Evolutionary conservation across 1,140 invertebrate genomes (phyloP).

Genomic region (Calosoma granatense): DNA sequence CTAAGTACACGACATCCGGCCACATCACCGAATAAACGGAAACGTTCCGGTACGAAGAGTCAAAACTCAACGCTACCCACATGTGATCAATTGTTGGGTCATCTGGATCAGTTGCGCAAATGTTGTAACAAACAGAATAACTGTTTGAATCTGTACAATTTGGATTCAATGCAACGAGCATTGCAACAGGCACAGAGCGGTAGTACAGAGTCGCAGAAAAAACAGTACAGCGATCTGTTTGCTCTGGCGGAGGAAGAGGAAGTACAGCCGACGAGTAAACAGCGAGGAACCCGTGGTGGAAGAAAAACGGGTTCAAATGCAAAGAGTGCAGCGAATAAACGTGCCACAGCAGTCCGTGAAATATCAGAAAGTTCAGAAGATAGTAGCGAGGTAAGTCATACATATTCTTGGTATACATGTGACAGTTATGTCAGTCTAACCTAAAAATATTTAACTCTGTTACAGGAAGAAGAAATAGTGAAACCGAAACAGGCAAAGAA

Average conservation of each 20-base stretch:
- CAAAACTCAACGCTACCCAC: slow-evolving; percentile 42
- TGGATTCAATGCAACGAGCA: slow-evolving; percentile 82
- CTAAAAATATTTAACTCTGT: slow-evolving; percentile 20
- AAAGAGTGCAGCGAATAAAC: slow-evolving; percentile 38
- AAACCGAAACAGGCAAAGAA: slow-evolving; percentile 78
- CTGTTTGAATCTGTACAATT: slow-evolving; percentile 55
- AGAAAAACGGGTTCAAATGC: slow-evolving; percentile 45
- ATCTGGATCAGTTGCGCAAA: slow-evolving; percentile 82
- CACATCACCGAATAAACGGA: slow-evolving; percentile 82
- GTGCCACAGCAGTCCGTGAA: slow-evolving; percentile 42
- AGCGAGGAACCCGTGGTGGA: slow-evolving; percentile 41
- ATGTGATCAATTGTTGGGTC: slow-evolving; percentile 75
- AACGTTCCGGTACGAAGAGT: slow-evolving; percentile 53
- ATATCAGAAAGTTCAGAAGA: slow-evolving; percentile 62
- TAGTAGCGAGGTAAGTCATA: slow-evolving; percentile 68
- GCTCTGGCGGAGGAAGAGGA: slow-evolving; percentile 84
- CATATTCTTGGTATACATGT: slow-evolving; percentile 19
- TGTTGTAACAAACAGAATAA: slow-evolving; percentile 49
- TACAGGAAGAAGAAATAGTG: slow-evolving; percentile 71
- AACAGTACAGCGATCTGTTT: slow-evolving; percentile 85
- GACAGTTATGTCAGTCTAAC: not conserved
- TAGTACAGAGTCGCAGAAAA: slow-evolving; percentile 74
- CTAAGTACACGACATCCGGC: slow-evolving; percentile 69
- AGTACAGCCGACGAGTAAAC: slow-evolving; percentile 35
- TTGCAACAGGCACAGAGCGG: slow-evolving; percentile 67